Evolutionary conservation across 2,888 invertebrate genomes (phyloP), one percentile per base, ranked within the genome.

Genomic region (Blastobasis lacticolella): DNA sequence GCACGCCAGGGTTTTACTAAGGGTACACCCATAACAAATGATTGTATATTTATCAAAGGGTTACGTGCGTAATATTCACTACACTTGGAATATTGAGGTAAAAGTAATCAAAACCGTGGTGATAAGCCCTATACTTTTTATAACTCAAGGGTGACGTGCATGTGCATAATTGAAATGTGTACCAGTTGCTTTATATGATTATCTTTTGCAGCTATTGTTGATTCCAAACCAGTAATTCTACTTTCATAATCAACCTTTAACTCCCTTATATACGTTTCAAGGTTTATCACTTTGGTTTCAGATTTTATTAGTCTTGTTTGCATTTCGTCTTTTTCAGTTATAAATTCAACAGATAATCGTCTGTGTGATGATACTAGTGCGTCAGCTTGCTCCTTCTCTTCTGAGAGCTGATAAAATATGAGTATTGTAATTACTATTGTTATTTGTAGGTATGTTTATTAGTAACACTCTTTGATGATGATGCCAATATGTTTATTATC

Each of bases 101-200:
- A 23, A 23, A 23, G 23, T 23, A 23, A 23, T 23, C 1, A 23
- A 23, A 23, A 23, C 23, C 23, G 23, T 23, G 23, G 23, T 23
- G 23, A 23, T 23, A 23, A 23, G 23, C 23, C 23, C 23, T 23
- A 23, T 23, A 23, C 1, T 23, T 23, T 23, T 23, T 3, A 23
- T 23, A 23, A 23, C 23, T 23, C 23, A 23, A 23, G 23, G 23
- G 23, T 23, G 1, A 23, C 23, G 23, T 23, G 23, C 23, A 23
- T 23, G 23, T 23, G 23, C 23, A 23, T 23, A 23, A 41, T 49
- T 52, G 10, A 65, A 62, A 49, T 43, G 38, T 55, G 57, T 90
- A 92, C 92, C 89, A 92, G 80, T 79, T 90, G 90, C 64, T 91
- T 90, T 59, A 92, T 90, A 71, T 90, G 88, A 66, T 82, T 84